A percentile compares a stretch with the other conserved stretches of the same genome.
Conservation (phyloP, 1,140 invertebrate genomes). For the Psilanteris sp. region DNA sequence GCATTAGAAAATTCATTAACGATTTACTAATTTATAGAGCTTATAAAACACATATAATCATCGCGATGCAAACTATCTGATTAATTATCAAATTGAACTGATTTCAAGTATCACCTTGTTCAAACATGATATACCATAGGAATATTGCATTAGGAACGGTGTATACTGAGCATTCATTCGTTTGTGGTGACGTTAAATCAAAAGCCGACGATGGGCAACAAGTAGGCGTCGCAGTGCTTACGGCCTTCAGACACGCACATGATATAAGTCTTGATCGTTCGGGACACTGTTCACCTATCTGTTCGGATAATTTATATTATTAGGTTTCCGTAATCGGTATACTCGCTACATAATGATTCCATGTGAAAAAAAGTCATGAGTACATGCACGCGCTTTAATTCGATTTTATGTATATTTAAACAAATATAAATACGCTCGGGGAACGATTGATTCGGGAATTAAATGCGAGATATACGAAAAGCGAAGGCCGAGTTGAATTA, state of each 20-base stretch:
- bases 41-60: conserved; percentile 22
- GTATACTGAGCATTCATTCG: conserved; percentile 70
- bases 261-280: conserved; percentile 69
- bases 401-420: conserved; percentile 30
- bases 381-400: conserved; percentile 23
- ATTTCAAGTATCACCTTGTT: conserved; percentile 55
- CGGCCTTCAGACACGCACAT: conserved; percentile 76
- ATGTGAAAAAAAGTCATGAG: conserved; percentile 11
- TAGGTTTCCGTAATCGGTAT: conserved; percentile 59
- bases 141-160: conserved; percentile 57
- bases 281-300: conserved; percentile 68
- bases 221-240: conserved; percentile 74
- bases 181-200: conserved; percentile 76
- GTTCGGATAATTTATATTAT: conserved; percentile 71
- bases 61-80: conserved; percentile 32
- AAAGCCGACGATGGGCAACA: conserved; percentile 76
- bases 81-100: conserved; percentile 62
- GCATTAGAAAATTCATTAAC: conserved; percentile 36
- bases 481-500: conserved; percentile 7
- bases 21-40: conserved; percentile 24
- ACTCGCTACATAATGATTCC: conserved; percentile 34
- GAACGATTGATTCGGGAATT: conserved; percentile 8
- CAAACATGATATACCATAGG: conserved; percentile 51
- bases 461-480: not conserved
- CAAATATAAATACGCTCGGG: conserved; percentile 16